Conservation (phyloP, 2,888 invertebrate genomes). For the Embidobia sp. region DNA sequence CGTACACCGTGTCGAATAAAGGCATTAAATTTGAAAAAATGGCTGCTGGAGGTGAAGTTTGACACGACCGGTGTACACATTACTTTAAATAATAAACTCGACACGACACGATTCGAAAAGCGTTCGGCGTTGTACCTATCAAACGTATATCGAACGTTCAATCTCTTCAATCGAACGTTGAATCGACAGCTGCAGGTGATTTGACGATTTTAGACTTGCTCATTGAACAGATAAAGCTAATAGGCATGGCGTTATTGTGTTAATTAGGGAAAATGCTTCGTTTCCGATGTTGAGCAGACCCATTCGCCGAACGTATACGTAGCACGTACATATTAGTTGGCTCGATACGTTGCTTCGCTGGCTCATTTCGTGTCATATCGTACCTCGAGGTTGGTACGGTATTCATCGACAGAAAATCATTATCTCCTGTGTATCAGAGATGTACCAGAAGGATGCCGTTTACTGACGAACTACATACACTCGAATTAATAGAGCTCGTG, state of each 20-base stretch:
- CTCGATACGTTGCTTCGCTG: conserved; percentile 34
- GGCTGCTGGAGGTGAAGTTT: no score
- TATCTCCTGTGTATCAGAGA: conserved; percentile 55
- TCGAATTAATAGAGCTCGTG: conserved; percentile 33
- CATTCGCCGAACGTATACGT: conserved; percentile 17
- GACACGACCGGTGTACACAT: no score
- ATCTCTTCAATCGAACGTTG: conserved; percentile 7
- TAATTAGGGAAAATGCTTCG: conserved; percentile 65
- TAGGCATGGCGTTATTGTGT: conserved; percentile 55
- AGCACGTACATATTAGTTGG: conserved; percentile 7
- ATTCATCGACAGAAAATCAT: conserved; percentile 66
- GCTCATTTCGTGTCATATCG: conserved; percentile 46
- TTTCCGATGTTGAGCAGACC: conserved; percentile 55
- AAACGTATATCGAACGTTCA: conserved; percentile 22
- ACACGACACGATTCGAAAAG: no score
- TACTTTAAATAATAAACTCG: no score
- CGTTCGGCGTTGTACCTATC: no score
- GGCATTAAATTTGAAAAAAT: no score
- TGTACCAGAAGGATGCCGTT: conserved; percentile 30
- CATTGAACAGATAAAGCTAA: conserved; percentile 54
- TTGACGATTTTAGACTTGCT: conserved; percentile 49
- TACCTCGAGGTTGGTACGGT: conserved; percentile 29
- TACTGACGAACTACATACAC: conserved; percentile 25
- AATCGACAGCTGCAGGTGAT: conserved; percentile 34
- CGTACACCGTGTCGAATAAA: no score